A percentile compares a stretch with the other conserved stretches of the same genome.
Conservation (phyloP, 1,140 invertebrate genomes). For the Hypothenemus hampei region DNA sequence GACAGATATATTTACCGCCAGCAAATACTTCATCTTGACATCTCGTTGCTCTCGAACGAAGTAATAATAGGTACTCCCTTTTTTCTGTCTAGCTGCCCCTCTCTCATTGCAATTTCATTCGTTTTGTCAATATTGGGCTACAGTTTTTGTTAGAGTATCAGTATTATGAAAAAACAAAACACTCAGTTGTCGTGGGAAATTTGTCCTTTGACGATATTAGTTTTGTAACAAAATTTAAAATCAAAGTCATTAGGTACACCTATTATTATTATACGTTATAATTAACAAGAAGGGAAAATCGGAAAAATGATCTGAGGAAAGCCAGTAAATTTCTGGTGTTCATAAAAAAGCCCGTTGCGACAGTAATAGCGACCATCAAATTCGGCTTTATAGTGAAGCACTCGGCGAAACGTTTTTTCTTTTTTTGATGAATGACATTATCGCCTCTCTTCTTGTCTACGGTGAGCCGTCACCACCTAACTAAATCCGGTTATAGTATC, state of each 20-base stretch:
- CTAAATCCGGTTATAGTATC: no score
- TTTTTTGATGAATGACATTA: constrained; percentile 46
- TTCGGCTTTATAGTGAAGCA: constrained; percentile 44
- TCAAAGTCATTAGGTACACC: no score
- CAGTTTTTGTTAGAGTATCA: not conserved
- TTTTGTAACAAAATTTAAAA: no score
- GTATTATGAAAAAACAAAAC: not conserved
- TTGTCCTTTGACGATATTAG: not conserved
- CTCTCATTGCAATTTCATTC: no score
- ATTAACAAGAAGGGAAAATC: constrained; percentile 2
- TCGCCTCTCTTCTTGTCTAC: constrained; percentile 28
- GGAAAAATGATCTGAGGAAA: constrained; percentile 4
- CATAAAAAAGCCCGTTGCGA: constrained; percentile 23
- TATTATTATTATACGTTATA: no score
- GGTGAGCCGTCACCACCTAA: no score
- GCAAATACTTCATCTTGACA: constrained; percentile 15
- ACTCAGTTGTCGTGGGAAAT: constrained; percentile 3
- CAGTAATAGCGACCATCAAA: constrained; percentile 39
- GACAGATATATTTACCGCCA: constrained; percentile 14
- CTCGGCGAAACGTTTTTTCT: constrained; percentile 44
- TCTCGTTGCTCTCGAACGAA: constrained; percentile 11
- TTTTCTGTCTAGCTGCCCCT: constrained; percentile 13
- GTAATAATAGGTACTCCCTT: no score
- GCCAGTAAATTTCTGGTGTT: constrained; percentile 22
- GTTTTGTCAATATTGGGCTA: constrained; percentile 15